Evolutionary conservation across 2,797 vertebrate genomes (phyloP).

Genomic region (Sphenodon punctatus): DNA sequence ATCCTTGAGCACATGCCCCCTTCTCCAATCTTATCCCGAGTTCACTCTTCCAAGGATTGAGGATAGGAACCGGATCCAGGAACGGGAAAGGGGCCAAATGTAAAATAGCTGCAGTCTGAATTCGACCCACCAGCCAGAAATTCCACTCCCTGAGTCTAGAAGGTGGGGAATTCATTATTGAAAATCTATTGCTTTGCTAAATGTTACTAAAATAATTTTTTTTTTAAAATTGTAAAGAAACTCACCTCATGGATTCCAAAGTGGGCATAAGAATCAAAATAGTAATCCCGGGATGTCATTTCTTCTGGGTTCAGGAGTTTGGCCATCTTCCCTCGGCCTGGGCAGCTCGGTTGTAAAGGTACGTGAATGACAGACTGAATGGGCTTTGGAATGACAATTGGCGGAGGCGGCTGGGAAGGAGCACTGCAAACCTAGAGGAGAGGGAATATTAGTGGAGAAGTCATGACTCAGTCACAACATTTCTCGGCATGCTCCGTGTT

Average conservation of each 20-base stretch:
- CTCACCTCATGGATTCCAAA: conserved; percentile 98
- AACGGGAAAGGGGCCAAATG: too few relatives aligned
- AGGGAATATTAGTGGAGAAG: neutral
- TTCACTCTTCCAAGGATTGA: too few relatives aligned
- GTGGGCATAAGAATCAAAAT: conserved; percentile 98
- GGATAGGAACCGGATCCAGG: too few relatives aligned
- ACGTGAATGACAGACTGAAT: conserved; percentile 84
- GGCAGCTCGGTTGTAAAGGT: conserved; percentile 85
- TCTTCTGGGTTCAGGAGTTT: conserved; percentile 94
- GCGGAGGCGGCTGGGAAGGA: conserved; percentile 85
- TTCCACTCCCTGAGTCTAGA: too few relatives aligned
- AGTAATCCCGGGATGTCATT: conserved; percentile 98
- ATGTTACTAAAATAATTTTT: neutral
- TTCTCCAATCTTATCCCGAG: too few relatives aligned
- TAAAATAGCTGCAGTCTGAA: too few relatives aligned
- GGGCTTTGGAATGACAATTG: conserved; percentile 85
- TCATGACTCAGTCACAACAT: neutral
- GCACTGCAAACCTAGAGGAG: conserved; percentile 76
- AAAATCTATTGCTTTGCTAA: neutral
- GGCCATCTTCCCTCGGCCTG: conserved; percentile 92
- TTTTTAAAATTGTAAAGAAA: too few relatives aligned
- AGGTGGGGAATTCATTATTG: too few relatives aligned
- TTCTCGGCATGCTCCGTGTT: neutral
- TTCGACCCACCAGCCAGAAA: too few relatives aligned
- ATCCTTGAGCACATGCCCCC: too few relatives aligned